Percentiles rank a stretch among this genome's conserved stretches.
Evolutionary conservation across 2,113 vertebrate genomes (phyloP).

Genomic region (Nesoenas mayeri): DNA sequence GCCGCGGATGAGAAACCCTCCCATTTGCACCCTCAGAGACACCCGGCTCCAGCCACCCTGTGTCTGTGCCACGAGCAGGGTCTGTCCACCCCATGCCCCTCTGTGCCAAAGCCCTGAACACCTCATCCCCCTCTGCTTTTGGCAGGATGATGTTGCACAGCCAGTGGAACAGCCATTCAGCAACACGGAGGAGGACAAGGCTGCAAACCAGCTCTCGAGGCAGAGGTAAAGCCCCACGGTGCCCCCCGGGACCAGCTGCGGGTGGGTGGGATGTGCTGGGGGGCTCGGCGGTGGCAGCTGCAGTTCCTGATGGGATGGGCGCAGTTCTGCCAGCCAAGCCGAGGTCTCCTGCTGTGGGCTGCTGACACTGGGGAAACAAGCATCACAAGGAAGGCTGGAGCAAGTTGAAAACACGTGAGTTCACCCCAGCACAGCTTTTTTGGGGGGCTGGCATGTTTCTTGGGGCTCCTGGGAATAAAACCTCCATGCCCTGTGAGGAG

Average conservation of each 20-base stretch:
- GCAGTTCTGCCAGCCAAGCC: constrained; percentile 50
- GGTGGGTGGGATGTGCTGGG: neutral
- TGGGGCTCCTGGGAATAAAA: neutral
- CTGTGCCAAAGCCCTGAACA: accelerated
- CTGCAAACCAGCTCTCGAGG: constrained; percentile 38
- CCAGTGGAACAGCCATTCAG: neutral
- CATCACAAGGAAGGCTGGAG: constrained; percentile 19
- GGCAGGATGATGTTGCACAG: accelerated
- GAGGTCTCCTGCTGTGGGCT: neutral
- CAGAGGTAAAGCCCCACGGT: constrained; percentile 18
- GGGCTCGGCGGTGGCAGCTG: neutral
- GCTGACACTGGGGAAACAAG: neutral
- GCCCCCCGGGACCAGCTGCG: accelerated
- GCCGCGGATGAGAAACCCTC: neutral
- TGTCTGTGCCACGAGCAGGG: accelerated
- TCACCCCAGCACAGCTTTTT: accelerated
- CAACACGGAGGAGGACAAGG: constrained; percentile 13
- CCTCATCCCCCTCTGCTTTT: neutral
- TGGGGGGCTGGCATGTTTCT: neutral
- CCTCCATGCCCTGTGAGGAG: neutral
- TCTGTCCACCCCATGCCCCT: too few species aligned
- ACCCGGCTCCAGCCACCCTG: neutral
- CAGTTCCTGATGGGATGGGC: neutral
- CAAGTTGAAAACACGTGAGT: constrained; percentile 47
- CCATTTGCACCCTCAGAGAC: neutral